phyloP scores from a whole-genome alignment of 2,888 invertebrate species.

The Graphium colonna region DNA sequence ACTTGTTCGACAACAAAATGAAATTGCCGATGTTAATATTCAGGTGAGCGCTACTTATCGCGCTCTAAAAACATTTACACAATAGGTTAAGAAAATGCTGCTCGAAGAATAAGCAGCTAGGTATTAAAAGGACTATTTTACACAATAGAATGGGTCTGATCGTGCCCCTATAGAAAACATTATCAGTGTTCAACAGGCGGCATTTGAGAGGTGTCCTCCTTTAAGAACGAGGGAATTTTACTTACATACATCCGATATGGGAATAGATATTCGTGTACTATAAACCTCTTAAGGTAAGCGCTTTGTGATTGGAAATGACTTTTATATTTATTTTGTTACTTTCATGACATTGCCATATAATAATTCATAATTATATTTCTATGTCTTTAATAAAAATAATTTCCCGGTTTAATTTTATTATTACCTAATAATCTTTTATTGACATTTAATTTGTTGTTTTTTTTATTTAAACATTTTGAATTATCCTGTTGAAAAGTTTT shows the following conservation, averaged over 20 bases:
- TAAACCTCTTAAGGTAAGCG: constrained; percentile 11
- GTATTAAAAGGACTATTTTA: constrained; percentile 24
- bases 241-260: constrained; percentile 23
- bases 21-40: constrained; percentile 20
- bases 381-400: too few relatives aligned
- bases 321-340: neutral
- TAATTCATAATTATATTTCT: neutral
- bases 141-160: constrained; percentile 26
- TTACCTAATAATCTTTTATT: too few relatives aligned
- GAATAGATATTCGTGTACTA: constrained; percentile 22
- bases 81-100: constrained; percentile 24
- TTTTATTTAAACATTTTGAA: too few relatives aligned
- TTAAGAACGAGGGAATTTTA: constrained; percentile 21
- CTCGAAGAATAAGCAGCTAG: constrained; percentile 20
- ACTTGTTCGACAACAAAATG: constrained; percentile 14
- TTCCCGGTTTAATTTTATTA: too few relatives aligned
- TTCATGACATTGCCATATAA: neutral
- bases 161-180: constrained; percentile 24
- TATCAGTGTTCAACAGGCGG: constrained; percentile 26
- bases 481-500: too few relatives aligned
- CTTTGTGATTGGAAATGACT: constrained; percentile 8
- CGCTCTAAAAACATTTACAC: constrained; percentile 24
- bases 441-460: too few relatives aligned
- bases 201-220: constrained; percentile 26
- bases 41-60: constrained; percentile 22